Base-by-base conservation (phyloP, 2,888 invertebrate genomes). In the Melipona bicolor region DNA sequence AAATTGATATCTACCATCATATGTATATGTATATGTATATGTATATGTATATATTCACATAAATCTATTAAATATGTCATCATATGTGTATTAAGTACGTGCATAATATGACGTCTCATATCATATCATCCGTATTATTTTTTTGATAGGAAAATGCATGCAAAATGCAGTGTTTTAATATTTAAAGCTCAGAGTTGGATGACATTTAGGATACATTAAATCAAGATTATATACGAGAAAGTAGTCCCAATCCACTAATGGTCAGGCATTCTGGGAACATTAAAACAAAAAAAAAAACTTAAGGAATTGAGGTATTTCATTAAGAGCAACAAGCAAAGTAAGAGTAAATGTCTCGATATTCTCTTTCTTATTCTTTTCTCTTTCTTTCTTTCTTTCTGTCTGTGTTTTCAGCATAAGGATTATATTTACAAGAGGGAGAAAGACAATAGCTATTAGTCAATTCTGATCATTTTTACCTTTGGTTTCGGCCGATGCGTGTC, bases 401-500 rank as follows among this genome's bases (percentile, higher is more conserved):
- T 81, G 27, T 77, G 32, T 61, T 36, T 43, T 67, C 64, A 73
- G 21, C 67, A 74, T 73, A 68, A 17, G 70, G 62, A 79, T 32
- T 62, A 17, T 86, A 68, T 62, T 32, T 74, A 69, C 27, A 54
- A 50, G 52, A 27, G 59, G 73, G 70, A 72, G 65, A 67, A 64
- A 86, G 75, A 86, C 81, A 84, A 83, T 83, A 78, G 61, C 90
- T 89, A 89, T 87, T 90, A 91, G 87, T 90, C 84, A 86, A 89
- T 87, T 86, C 85, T 88, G 82, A 90, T 92, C 88, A 88, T 89
- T 89, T 94, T 94, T 95, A 97, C 97, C 95, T 96, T 95, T 91
- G 99, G 99, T 95, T 98, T 99, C 79, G 98, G 96, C 73, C 99
- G 96, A 95, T 99, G 99, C 74, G 99, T 99, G 95, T 99, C 98